Evolutionary conservation across 2,113 vertebrate genomes (phyloP).

Genomic region (Bettongia penicillata): DNA sequence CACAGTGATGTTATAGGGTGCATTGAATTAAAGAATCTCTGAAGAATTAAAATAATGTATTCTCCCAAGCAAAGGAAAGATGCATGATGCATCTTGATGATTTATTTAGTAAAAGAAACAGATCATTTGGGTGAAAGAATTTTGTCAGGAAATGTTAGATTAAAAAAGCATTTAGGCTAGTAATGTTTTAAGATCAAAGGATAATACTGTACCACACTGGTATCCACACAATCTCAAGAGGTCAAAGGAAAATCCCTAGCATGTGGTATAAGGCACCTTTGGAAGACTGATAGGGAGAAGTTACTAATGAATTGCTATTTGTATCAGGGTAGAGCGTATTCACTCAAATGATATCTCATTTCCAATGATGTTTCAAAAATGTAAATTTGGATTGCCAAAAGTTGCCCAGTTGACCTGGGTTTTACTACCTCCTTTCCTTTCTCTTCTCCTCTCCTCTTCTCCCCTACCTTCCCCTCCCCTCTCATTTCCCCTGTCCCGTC

Average conservation of each 20-base stretch:
- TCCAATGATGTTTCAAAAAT: not conserved
- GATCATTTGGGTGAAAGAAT: not conserved
- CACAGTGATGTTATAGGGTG: not conserved
- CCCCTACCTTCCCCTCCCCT: no score
- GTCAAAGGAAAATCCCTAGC: not conserved
- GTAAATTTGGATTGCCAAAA: no score
- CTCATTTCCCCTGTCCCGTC: no score
- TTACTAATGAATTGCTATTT: not conserved
- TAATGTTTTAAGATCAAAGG: not conserved
- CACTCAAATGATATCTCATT: not conserved
- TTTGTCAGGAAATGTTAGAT: not conserved
- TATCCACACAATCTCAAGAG: not conserved
- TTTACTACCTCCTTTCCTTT: no score
- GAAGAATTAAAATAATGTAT: not conserved
- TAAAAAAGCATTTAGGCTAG: not conserved
- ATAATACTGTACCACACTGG: not conserved
- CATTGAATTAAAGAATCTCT: not conserved
- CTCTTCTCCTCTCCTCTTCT: no score
- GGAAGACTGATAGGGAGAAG: not conserved
- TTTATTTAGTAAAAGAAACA: not conserved
- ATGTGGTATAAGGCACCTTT: not conserved
- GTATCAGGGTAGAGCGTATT: not conserved
- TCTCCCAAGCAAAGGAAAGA: not conserved
- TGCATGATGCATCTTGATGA: not conserved
- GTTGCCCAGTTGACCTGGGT: no score